Evolutionary conservation across 2,888 invertebrate species (phyloP), one percentile per base, ranked within the genome.

Genomic region (Lasioglossum leucozonium): DNA sequence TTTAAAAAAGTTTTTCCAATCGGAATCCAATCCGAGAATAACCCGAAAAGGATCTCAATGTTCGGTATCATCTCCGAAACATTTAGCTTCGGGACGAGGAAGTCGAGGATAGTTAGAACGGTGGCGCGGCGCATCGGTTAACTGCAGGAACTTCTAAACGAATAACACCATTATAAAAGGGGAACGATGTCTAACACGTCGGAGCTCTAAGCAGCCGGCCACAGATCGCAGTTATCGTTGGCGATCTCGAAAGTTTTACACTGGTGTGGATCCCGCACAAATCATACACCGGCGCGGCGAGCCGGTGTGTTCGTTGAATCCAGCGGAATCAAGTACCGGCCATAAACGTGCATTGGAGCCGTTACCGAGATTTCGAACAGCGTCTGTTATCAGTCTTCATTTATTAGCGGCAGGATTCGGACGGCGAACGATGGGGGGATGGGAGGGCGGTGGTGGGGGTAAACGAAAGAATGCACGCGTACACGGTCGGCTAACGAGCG

Each of bases 401-500:
- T n/a, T 47, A 37, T 75, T 62, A 37, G 22, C 37, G n/a, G 11
- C 30, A 51, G 16, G 4, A 42, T 30, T 58, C 67, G 30, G 4
- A 4, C 11, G 18, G 22, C 5, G 16, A 62, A 62, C 30, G 5
- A 22, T n/a, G n/a, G 6, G n/a, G 42, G 51, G 42, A 5, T 5
- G 30, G 22, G 16, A 2, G 10, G 26, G 6, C 34, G n/a, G 16
- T n/a, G n/a, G n/a, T n/a, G 18, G 4, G 18, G 26, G 75, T 1
- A 18, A 16, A 22, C n/a, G 62, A 82, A 82, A 82, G 62, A 82
- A 72, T 34, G 51, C 5, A 22, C 18, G n/a, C 40, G 74, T 78
- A 84, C 75, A 79, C 37, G 79, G 69, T 69, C 73, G 75, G 75
- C 92, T 91, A 93, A 92, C 90, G 91, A 92, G 93, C 90, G 92